phyloP scores from a whole-genome alignment of 1,140 invertebrate species.

The Microplitis mediator region DNA sequence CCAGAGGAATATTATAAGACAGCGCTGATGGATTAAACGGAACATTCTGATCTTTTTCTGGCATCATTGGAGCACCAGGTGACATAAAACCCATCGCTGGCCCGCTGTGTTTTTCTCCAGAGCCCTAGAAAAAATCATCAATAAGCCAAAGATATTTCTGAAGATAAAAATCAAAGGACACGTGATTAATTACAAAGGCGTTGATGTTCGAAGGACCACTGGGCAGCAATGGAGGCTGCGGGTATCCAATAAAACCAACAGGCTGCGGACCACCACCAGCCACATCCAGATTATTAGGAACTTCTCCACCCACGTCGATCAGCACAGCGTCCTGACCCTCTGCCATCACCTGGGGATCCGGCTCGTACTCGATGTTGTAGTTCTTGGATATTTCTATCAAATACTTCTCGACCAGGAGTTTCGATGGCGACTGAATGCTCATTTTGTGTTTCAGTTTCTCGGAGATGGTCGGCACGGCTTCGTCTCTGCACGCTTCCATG shows the following conservation, averaged over 20 bases:
- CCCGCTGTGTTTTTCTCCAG: conserved; percentile 34
- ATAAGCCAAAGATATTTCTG: conserved; percentile 27
- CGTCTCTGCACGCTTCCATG: conserved; percentile 81
- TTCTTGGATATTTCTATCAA: conserved; percentile 96
- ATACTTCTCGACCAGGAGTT: conserved; percentile 94
- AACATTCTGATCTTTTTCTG: conserved; percentile 55
- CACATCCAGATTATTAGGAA: conserved; percentile 65
- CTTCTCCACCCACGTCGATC: conserved; percentile 74
- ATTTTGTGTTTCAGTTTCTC: conserved; percentile 97
- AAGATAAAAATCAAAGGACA: conserved; percentile 10
- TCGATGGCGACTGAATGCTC: conserved; percentile 93
- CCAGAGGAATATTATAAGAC: conserved; percentile 74
- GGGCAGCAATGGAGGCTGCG: conserved; percentile 70
- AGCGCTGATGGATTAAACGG: conserved; percentile 64
- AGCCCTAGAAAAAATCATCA: conserved; percentile 33
- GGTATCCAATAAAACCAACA: conserved; percentile 81
- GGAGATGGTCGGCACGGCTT: conserved; percentile 82
- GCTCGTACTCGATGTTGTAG: conserved; percentile 90
- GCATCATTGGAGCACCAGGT: conserved; percentile 40
- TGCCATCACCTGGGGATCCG: conserved; percentile 89
- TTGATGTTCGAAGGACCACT: conserved; percentile 51
- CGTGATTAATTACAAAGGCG: conserved; percentile 37
- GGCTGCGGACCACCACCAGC: conserved; percentile 68
- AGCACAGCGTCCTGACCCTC: conserved; percentile 82
- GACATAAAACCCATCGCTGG: conserved; percentile 65